Evolutionary conservation across 2,113 vertebrate genomes (phyloP), one percentile per base, ranked within the genome.

Genomic region (Neogobius melanostomus): DNA sequence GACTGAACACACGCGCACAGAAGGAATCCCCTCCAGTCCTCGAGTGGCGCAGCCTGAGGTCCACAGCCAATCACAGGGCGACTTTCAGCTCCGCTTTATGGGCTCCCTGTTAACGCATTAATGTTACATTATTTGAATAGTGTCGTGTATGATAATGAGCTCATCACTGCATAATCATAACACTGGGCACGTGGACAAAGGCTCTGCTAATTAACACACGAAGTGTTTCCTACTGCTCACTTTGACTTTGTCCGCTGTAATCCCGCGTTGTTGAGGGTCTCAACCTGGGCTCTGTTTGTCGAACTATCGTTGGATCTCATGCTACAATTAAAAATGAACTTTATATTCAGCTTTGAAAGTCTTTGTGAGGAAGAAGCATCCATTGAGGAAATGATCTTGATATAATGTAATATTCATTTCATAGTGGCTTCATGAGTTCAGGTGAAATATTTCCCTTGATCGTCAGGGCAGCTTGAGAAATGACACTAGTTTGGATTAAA

Each of bases 51-150:
- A 52, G 62, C 50, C 44, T 74, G 64, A 54, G 69, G 12, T 52
- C 75, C 49, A 49, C 68, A 11, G 47, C 84, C 88, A 88, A 88
- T 85, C 84, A 79, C 16, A 81, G 56, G 11, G 59, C 64, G 64
- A 77, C 42, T 78, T 75, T 70, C 74, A 63, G 75, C 71, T 76
- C 83, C 16, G 49, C 77, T 68, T 64, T 76, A 78, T 69, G 57
- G 21, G 21, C 57, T 82, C 28, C 14, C 28, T n/a, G 15, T 17
- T 36, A 15, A 50, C 7, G 47, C 16, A 54, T 42, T 51, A 42
- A 50, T 21, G n/a, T 2, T 43, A 44, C 14, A 59, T 48, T 8
- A 44, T 65, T 63, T 53, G 43, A 15, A 52, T 60, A 11, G 16
- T 62, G 5, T 16, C n/a, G 3, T 9, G 21, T 5, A 17, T 45